phyloP scores from a whole-genome alignment of 2,797 vertebrate genomes.

The Scomberomorus guttatus region DNA sequence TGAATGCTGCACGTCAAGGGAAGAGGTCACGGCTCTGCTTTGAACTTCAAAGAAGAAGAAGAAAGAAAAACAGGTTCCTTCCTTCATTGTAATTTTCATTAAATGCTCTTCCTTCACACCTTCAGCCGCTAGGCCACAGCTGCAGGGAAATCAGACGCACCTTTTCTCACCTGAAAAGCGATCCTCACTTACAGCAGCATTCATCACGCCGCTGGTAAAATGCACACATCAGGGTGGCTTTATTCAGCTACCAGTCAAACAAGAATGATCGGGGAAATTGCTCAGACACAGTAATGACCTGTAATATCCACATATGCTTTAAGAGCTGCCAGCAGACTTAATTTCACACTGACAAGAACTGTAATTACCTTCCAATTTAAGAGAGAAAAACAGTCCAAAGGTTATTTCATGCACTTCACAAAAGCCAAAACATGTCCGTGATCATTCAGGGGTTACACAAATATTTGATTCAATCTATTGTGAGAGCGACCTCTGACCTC shows the following conservation, averaged over 20 bases:
- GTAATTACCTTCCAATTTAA: slow-evolving; percentile 70
- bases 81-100: slow-evolving; percentile 54
- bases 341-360: slow-evolving; percentile 53
- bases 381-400: slow-evolving; percentile 61
- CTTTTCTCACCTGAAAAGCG: slow-evolving; percentile 50
- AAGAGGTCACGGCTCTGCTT: slow-evolving; percentile 49
- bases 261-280: slow-evolving; percentile 57
- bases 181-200: slow-evolving; percentile 49
- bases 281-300: slow-evolving; percentile 68
- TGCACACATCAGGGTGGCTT: slow-evolving; percentile 55
- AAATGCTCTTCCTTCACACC: slow-evolving; percentile 46
- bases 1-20: slow-evolving; percentile 41
- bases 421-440: slow-evolving; percentile 56
- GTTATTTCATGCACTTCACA: slow-evolving; percentile 63
- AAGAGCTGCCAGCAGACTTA: slow-evolving; percentile 41
- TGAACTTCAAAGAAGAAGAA: slow-evolving; percentile 35
- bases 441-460: slow-evolving; percentile 47
- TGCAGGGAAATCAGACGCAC: slow-evolving; percentile 57
- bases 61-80: background rate
- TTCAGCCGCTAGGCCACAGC: slow-evolving; percentile 24
- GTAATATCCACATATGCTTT: slow-evolving; percentile 63
- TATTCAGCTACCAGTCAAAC: slow-evolving; percentile 56
- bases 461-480: slow-evolving; percentile 53
- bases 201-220: slow-evolving; percentile 55
- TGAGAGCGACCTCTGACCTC: slow-evolving; percentile 24